Evolutionary conservation across 1,140 invertebrate species (phyloP).

Genomic region (Octopus sinensis): DNA sequence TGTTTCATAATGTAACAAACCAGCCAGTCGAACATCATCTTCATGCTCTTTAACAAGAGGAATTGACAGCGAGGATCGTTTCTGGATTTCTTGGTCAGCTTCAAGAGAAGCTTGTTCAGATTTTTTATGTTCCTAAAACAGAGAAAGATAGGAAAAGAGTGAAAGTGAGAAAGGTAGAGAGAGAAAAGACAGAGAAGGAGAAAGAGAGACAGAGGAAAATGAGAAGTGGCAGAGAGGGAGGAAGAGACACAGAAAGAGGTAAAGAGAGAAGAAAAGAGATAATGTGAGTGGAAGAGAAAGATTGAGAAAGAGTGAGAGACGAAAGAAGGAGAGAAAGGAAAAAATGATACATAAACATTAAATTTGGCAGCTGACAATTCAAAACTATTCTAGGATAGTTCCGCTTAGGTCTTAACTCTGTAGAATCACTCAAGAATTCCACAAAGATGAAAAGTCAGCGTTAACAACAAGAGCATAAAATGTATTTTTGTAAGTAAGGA

Average conservation of each 20-base stretch:
- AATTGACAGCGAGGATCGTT: conserved; percentile 77
- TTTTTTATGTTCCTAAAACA: conserved; percentile 62
- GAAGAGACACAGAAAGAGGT: not conserved
- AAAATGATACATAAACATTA: not conserved
- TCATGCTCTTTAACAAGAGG: conserved; percentile 73
- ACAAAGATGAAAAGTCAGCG: not conserved
- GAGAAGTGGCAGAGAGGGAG: not conserved
- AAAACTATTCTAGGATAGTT: too few species aligned
- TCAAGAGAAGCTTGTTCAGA: conserved; percentile 69
- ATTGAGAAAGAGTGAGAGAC: not conserved
- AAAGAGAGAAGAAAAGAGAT: not conserved
- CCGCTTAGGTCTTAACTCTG: too few species aligned
- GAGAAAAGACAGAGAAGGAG: not conserved
- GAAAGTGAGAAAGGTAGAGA: not conserved
- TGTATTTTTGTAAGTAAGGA: not conserved
- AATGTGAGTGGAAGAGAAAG: not conserved
- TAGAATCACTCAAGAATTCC: too few species aligned
- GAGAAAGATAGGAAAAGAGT: not conserved
- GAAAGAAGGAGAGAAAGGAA: not conserved
- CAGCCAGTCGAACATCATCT: conserved; percentile 76
- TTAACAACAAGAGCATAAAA: conserved; percentile 1
- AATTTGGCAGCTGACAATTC: too few species aligned
- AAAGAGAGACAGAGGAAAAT: not conserved
- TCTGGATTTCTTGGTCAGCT: conserved; percentile 71
- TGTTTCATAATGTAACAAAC: conserved; percentile 64